Evolutionary conservation across 2,888 invertebrate genomes (phyloP), one percentile per base, ranked within the genome.

Genomic region (Micoletzkya japonica): DNA sequence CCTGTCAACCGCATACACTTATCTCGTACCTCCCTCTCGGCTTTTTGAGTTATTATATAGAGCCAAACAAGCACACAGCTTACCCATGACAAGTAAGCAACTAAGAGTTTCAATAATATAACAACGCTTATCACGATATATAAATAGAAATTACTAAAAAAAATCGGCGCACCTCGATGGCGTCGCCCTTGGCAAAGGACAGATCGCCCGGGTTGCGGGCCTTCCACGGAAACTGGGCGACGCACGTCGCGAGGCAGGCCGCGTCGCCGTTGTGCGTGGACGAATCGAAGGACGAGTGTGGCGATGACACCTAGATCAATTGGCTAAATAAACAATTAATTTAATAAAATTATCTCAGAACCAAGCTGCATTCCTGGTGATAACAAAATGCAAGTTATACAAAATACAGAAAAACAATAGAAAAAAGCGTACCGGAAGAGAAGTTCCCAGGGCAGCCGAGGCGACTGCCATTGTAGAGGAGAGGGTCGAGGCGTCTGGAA

Each of bases 161-260:
- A 54, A 17, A 20, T 20, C 6, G 7, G 24, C 54, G 36, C 64
- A 76, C 79, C 70, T 85, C 86, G 71, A 91, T 88, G 26, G 87
- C 82, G 78, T 90, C 90, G 68, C 90, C 90, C 84, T 90, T 90
- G 72, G 88, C 87, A 79, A 91, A 90, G 0, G 89, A 87, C 67
- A 91, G 86, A 81, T 90, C 90, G 76, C 89, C 89, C 61, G 89
- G 88, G 77, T 89, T 89, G 57, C 89, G 88, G 20, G 90, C 90
- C 77, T 88, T 87, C 88, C 90, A 90, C 20, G 89, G 88, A 82
- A 89, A 90, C 68, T 79, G 77, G 4, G 85, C 84, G 20, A 76
- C 66, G 28, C 78, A 81, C 2, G 72, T 70, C 56, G 74, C 75
- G 24, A 82, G 72, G n/a, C 76, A 73, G 4, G 28, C 54, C 26